Evolutionary conservation across 2,888 invertebrate genomes (phyloP), one percentile per base, ranked within the genome.

Genomic region (Acanthosepion lycidas): DNA sequence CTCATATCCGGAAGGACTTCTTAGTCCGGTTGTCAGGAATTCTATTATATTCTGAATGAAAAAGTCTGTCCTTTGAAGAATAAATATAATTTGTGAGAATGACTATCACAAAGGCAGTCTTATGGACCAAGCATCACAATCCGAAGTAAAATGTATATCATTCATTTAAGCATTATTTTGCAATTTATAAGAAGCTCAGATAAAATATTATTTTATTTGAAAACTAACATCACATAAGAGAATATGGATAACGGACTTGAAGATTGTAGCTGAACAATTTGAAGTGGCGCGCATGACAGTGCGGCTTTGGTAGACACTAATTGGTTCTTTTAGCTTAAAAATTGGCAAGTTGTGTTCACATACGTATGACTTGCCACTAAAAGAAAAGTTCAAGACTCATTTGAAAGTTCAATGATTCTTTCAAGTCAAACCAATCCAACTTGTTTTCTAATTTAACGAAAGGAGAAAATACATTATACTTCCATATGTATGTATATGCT

Each of bases 381-480:
- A 28, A 78, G 28, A 78, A n/a, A 78, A 78, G 78, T 78, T 78
- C 78, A 78, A 78, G 33, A 78, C n/a, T 33, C 78, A n/a, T 78
- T 78, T 78, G n/a, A 78, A 78, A 78, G 78, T 78, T 78, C 78
- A 78, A 78, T 78, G 78, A 78, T 33, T n/a, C 78, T 78, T 78
- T 78, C 78, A 78, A 78, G 33, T 78, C 78, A 78, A 78, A 78
- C 78, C 78, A 78, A 78, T 78, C n/a, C 78, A 78, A 78, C 78
- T 78, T 33, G n/a, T 78, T 64, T 28, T 78, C n/a, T n/a, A 78
- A 78, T 78, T 78, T 33, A 78, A 78, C 78, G 92, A 48, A 92
- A 48, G 49, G 92, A 92, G 48, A 51, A 48, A 92, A 51, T n/a
- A 48, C 9, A 92, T 48, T 92, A 92, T 92, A 49, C 28, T 49